A percentile compares a stretch with the other conserved stretches of the same genome.
These are phyloP conservation scores for Thymelicus sylvestris DNA, from an alignment of 2,888 invertebrate species.

Conservation along the genomic window DNA sequence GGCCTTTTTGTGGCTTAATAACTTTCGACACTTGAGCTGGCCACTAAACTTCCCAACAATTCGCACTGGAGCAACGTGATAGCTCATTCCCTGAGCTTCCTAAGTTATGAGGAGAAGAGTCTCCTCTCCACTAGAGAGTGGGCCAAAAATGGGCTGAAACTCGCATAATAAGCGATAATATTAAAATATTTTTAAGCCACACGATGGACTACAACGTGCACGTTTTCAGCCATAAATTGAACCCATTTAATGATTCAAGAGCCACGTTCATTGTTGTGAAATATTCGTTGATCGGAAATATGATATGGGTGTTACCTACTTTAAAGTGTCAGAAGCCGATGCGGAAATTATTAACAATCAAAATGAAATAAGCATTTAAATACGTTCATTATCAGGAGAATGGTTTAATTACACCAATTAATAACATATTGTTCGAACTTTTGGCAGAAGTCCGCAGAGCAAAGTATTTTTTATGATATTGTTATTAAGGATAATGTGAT, in stretches of 20 bases:
- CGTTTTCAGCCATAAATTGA: constrained; percentile 17
- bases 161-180: neutral
- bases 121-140: too few relatives aligned
- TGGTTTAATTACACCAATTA: constrained; percentile 37
- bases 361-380: constrained; percentile 37
- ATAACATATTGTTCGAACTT: constrained; percentile 33
- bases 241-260: constrained; percentile 33
- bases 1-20: too few relatives aligned
- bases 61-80: too few relatives aligned
- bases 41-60: too few relatives aligned
- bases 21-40: too few relatives aligned
- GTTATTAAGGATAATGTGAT: constrained; percentile 13
- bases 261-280: constrained; percentile 29
- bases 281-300: constrained; percentile 35
- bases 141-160: neutral
- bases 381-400: constrained; percentile 36
- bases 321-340: constrained; percentile 36
- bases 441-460: constrained; percentile 29
- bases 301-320: constrained; percentile 37
- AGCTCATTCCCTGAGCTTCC: too few relatives aligned
- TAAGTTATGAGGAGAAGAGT: too few relatives aligned
- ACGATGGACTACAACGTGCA: constrained; percentile 2
- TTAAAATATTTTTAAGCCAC: neutral
- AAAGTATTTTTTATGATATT: constrained; percentile 26
- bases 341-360: constrained; percentile 37